A percentile compares a stretch with the other conserved stretches of the same genome.
Evolutionary conservation across 2,888 invertebrate species (phyloP).

Genomic region (Protonemura montana): DNA sequence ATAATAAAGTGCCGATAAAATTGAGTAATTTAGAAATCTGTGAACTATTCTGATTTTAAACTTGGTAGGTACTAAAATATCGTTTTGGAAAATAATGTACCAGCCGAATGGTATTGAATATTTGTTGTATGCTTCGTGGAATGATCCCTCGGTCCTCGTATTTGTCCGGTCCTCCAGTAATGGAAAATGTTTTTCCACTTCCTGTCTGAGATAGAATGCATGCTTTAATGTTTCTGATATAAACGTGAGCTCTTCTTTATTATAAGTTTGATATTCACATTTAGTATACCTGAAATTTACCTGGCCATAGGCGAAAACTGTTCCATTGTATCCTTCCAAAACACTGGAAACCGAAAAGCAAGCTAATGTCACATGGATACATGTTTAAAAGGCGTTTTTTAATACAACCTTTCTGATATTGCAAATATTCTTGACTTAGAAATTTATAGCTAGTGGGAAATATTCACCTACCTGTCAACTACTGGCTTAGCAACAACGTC

Average conservation of each 20-base stretch:
- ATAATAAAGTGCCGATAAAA: no score
- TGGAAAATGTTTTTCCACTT: slow-evolving; percentile 65
- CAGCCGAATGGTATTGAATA: slow-evolving; percentile 59
- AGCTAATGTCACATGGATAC: no score
- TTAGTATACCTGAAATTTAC: slow-evolving; percentile 54
- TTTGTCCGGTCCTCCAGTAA: slow-evolving; percentile 60
- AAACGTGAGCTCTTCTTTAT: no score
- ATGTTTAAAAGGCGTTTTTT: no score
- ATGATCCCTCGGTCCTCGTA: slow-evolving; percentile 62
- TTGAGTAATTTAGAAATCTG: no score
- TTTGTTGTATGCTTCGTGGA: slow-evolving; percentile 62
- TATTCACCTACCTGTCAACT: slow-evolving; percentile 59
- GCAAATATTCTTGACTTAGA: no score
- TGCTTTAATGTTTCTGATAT: no score
- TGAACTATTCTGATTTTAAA: no score
- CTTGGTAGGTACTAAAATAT: no score
- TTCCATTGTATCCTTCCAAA: slow-evolving; percentile 64
- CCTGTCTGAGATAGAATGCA: slow-evolving; percentile 59
- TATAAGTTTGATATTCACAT: background rate
- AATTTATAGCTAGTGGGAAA: background rate
- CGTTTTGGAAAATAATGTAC: slow-evolving; percentile 52
- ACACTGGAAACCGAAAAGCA: slow-evolving; percentile 56
- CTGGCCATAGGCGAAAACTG: slow-evolving; percentile 66
- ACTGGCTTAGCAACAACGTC: slow-evolving; percentile 62
- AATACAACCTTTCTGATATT: no score